Base-by-base conservation (phyloP, 2,113 vertebrate genomes). In the Thomomys bottae region DNA sequence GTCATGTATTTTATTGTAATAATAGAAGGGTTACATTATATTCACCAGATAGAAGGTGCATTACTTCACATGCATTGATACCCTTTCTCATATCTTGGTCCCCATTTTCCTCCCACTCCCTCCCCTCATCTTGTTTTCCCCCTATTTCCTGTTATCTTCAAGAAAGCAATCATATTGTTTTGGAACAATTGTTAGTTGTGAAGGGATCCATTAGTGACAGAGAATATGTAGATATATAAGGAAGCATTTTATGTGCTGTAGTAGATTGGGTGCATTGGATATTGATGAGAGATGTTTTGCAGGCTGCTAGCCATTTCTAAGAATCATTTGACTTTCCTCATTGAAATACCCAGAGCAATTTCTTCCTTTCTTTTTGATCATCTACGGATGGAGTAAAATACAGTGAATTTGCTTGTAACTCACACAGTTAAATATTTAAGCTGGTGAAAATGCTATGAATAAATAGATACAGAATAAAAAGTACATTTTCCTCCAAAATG, bases 131-230 rank as follows among this genome's bases (percentile, higher is more conserved):
- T 28, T 81, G 54, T 42, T 49, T 3, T 83, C 67, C 84, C 71
- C 26, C 4, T n/a, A n/a, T n/a, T n/a, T n/a, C n/a, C 7, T 38
- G 20, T 70, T 49, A 18, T 57, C 42, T 84, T 68, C 72, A 86
- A 88, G 30, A 32, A n/a, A 38, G 30, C 21, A 24, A 64, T 61
- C 21, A 79, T 40, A 71, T 3, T 21, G 42, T 66, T 94, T 91
- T n/a, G 54, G 36, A 78, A 24, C 9, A 57, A 54, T 67, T 82
- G 57, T 70, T 87, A 75, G 30, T 57, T 81, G 45, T 54, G 54
- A 91, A 78, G 40, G 77, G 66, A 38, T 92, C 70, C 61, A 80
- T 49, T 70, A 67, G 36, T 88, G 61, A 84, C 6, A 64, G 83
- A 91, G 28, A 78, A 61, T 66, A 36, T 34, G 32, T 34, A 64